Evolutionary conservation across 2,888 invertebrate genomes (phyloP).

Genomic region (Sylvicola fuscatus): DNA sequence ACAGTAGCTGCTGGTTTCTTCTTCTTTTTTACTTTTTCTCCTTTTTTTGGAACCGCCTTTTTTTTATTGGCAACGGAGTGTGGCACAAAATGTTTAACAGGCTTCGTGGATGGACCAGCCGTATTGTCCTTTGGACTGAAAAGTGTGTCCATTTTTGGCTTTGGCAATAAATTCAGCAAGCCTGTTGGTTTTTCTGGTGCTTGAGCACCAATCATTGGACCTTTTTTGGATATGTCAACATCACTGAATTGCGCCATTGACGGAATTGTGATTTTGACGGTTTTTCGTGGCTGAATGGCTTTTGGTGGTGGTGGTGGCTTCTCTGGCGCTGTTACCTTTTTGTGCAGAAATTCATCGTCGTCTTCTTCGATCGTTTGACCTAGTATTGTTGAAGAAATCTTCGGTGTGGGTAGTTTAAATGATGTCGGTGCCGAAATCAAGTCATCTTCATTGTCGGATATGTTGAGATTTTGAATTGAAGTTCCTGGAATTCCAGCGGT

Average conservation of each 20-base stretch:
- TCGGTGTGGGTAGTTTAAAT: no score
- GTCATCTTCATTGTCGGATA: no score
- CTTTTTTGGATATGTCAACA: slow-evolving; percentile 14
- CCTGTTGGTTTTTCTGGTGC: slow-evolving; percentile 19
- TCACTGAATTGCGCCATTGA: slow-evolving; percentile 32
- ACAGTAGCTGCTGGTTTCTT: slow-evolving; percentile 7
- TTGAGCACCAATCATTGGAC: slow-evolving; percentile 5
- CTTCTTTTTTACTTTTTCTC: no score
- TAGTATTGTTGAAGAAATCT: no score
- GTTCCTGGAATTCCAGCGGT: no score
- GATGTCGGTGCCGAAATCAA: no score
- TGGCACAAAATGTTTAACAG: slow-evolving; percentile 9
- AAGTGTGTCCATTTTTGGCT: slow-evolving; percentile 32
- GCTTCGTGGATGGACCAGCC: slow-evolving; percentile 17
- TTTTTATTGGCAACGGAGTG: slow-evolving; percentile 23
- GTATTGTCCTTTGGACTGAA: slow-evolving; percentile 4
- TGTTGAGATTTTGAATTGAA: no score
- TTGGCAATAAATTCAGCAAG: slow-evolving; percentile 45
- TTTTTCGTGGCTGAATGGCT: slow-evolving; percentile 21
- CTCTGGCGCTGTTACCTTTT: slow-evolving; percentile 27
- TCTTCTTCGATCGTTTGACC: no score
- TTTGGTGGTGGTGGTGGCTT: slow-evolving; percentile 13
- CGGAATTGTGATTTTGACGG: slow-evolving; percentile 46
- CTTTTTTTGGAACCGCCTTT: slow-evolving; percentile 12
- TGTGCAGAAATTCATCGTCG: slow-evolving; percentile 41